phyloP scores from a whole-genome alignment of 2,797 vertebrate species.

The Crenuchus spilurus region DNA sequence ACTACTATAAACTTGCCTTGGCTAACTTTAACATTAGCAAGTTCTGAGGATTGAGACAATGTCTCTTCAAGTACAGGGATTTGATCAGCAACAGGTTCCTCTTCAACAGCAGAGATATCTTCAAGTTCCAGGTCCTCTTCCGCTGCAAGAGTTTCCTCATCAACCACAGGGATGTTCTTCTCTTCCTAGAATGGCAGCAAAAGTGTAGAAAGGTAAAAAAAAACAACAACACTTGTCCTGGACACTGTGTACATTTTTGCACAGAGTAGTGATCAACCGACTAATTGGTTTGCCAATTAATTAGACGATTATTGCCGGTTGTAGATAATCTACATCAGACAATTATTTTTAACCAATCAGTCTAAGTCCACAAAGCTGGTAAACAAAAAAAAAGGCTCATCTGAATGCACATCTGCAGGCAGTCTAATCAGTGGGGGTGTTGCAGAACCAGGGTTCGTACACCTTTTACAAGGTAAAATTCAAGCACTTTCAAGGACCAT shows the following conservation, averaged over 20 bases:
- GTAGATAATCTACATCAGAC: too few relatives aligned
- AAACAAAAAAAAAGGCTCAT: too few relatives aligned
- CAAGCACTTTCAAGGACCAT: too few relatives aligned
- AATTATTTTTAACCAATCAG: too few relatives aligned
- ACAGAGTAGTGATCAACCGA: too few relatives aligned
- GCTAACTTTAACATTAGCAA: conserved; percentile 76
- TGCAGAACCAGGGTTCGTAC: too few relatives aligned
- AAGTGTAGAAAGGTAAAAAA: not conserved
- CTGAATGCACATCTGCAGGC: too few relatives aligned
- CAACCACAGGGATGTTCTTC: conserved; percentile 33
- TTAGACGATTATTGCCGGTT: too few relatives aligned
- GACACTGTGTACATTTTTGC: not conserved
- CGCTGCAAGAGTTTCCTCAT: conserved; percentile 57
- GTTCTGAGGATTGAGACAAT: conserved; percentile 60
- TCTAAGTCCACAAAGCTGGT: too few relatives aligned
- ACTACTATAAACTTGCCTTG: conserved; percentile 71
- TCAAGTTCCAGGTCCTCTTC: conserved; percentile 46
- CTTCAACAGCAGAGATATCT: conserved; percentile 57
- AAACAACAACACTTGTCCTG: not conserved
- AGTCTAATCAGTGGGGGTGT: too few relatives aligned
- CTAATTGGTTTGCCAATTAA: too few relatives aligned
- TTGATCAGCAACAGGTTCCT: conserved; percentile 62
- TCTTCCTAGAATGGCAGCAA: conserved; percentile 55
- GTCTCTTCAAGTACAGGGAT: conserved; percentile 66
- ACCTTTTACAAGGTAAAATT: too few relatives aligned